phyloP scores from a whole-genome alignment of 2,888 invertebrate species.

The Drosophila neonasuta region DNA sequence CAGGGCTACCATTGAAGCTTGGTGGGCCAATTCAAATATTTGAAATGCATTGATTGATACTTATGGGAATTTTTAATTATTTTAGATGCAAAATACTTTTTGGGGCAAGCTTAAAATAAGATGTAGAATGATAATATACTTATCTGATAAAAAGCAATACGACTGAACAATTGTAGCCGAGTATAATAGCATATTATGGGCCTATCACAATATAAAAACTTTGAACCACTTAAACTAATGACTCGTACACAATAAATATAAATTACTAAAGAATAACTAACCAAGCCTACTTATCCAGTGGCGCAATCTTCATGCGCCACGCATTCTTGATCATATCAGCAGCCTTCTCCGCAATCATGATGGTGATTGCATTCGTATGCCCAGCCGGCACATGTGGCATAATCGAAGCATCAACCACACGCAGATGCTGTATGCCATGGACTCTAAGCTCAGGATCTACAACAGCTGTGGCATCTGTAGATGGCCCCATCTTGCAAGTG shows the following conservation, averaged over 20 bases:
- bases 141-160: not conserved
- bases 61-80: too few species aligned
- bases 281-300: conserved; percentile 20
- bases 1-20: not conserved
- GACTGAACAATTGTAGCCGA: not conserved
- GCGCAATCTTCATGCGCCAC: conserved; percentile 79
- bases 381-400: conserved; percentile 85
- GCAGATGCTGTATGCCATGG: conserved; percentile 83
- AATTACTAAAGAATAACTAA: not conserved
- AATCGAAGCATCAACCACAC: conserved; percentile 85
- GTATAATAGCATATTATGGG: not conserved
- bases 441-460: conserved; percentile 85
- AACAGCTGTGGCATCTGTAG: conserved; percentile 84
- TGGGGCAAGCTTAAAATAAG: conserved; percentile 6
- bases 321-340: conserved; percentile 84
- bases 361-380: conserved; percentile 84
- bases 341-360: conserved; percentile 86
- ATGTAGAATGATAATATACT: not conserved
- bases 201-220: conserved; percentile 55
- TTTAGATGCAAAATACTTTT: conserved; percentile 23
- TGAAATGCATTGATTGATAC: too few species aligned
- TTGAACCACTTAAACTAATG: conserved; percentile 31
- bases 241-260: conserved; percentile 58
- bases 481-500: conserved; percentile 88
- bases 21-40: not conserved